phyloP scores from a whole-genome alignment of 2,888 invertebrate genomes.

The Cephus pulcher region DNA sequence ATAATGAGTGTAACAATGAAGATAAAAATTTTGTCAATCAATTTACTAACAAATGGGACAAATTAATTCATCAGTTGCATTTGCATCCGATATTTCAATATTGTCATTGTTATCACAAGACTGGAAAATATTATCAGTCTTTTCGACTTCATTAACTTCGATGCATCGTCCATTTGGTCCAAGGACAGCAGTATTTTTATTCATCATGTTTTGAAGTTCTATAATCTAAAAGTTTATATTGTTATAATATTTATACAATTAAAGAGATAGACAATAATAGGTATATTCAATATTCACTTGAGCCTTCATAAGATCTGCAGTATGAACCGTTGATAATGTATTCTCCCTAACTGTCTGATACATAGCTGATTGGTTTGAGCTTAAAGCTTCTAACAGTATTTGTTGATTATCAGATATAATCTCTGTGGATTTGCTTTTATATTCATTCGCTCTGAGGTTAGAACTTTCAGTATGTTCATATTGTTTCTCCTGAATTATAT shows the following conservation, averaged over 20 bases:
- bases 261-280: conserved; percentile 9
- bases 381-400: conserved; percentile 69
- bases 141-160: conserved; percentile 28
- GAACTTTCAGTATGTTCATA: conserved; percentile 18
- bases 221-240: conserved; percentile 66
- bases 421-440: neutral
- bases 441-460: neutral
- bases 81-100: conserved; percentile 9
- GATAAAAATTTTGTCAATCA: neutral
- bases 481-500: conserved; percentile 42
- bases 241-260: conserved; percentile 1
- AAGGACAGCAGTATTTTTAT: conserved; percentile 72
- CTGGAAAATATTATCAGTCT: conserved; percentile 24
- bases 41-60: conserved; percentile 46
- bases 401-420: conserved; percentile 25
- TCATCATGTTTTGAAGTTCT: conserved; percentile 71
- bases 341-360: conserved; percentile 72
- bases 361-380: conserved; percentile 72
- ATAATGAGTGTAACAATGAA: neutral
- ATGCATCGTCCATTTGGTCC: conserved; percentile 76
- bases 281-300: conserved; percentile 67
- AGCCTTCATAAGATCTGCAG: conserved; percentile 69
- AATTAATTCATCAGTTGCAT: conserved; percentile 25
- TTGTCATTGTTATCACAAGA: conserved; percentile 24
- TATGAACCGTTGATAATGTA: conserved; percentile 59